Conservation (phyloP, 2,797 vertebrate species). For the Zonotrichia albicollis region DNA sequence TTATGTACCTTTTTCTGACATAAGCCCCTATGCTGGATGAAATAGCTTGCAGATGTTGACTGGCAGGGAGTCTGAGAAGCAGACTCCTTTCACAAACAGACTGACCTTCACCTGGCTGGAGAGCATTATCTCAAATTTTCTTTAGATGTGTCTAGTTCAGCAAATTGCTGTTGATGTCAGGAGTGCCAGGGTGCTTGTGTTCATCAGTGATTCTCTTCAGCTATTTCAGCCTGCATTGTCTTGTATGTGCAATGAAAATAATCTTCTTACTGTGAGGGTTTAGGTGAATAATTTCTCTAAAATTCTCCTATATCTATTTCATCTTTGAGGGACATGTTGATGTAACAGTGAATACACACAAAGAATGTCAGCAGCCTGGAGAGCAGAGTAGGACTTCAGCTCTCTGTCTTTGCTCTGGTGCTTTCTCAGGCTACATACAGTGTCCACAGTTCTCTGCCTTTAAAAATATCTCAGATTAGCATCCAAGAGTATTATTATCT, state of each 20-base stretch:
- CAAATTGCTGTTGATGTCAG: not conserved
- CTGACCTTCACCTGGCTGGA: not conserved
- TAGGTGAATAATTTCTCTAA: not conserved
- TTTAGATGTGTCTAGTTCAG: not conserved
- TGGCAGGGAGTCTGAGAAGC: not conserved
- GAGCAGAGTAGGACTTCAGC: not conserved
- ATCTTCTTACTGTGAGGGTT: not conserved
- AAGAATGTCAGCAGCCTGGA: not conserved
- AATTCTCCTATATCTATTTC: not conserved
- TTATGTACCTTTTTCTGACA: rapidly evolving
- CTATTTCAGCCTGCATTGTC: not conserved
- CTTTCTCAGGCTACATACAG: not conserved
- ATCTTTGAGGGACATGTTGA: not conserved
- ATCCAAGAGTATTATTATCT: not conserved
- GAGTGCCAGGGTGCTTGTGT: not conserved
- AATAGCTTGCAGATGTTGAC: not conserved
- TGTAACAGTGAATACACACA: not conserved
- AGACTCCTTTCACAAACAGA: not conserved
- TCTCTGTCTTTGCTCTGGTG: not conserved
- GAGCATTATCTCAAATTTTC: not conserved
- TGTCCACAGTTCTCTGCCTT: not conserved
- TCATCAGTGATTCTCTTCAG: not conserved
- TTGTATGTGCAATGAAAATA: not conserved
- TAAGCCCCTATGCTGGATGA: not conserved
- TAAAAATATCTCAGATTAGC: not conserved